Conservation (phyloP, 2,797 vertebrate species). For the Sebastes ruberrimus region DNA sequence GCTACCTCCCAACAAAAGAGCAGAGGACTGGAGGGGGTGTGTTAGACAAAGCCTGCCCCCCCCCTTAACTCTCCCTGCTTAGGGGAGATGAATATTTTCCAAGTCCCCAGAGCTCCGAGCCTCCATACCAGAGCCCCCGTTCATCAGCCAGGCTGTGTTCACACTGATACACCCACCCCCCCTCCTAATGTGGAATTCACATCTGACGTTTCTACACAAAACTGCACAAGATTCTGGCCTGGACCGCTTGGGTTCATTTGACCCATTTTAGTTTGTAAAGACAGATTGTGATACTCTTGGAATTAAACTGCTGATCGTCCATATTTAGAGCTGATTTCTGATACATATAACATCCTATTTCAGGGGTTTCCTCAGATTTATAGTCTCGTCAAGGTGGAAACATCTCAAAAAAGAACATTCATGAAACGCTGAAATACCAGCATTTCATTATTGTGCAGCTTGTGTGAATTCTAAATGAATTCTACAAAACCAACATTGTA, state of each 20-base stretch:
- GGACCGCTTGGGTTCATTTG: background rate
- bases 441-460: background rate
- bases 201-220: conserved; percentile 2
- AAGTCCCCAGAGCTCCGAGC: conserved; percentile 62
- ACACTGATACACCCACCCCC: background rate
- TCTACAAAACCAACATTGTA: background rate
- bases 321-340: background rate
- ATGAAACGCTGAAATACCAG: background rate
- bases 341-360: background rate
- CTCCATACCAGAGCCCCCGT: conserved; percentile 33
- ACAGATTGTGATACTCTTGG: background rate
- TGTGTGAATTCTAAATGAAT: background rate
- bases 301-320: background rate
- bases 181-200: background rate
- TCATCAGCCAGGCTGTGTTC: conserved; percentile 21
- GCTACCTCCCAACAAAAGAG: conserved; percentile 73
- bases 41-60: conserved; percentile 67
- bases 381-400: background rate
- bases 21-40: conserved; percentile 48
- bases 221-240: background rate
- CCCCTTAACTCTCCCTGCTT: conserved; percentile 65
- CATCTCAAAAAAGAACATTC: background rate
- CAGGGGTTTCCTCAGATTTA: background rate
- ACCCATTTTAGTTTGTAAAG: conserved; percentile 5
- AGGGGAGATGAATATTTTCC: conserved; percentile 77